A percentile compares a stretch with the other conserved stretches of the same genome.
phyloP scores from a whole-genome alignment of 2,113 vertebrate species.

The Perca schrenkii region DNA sequence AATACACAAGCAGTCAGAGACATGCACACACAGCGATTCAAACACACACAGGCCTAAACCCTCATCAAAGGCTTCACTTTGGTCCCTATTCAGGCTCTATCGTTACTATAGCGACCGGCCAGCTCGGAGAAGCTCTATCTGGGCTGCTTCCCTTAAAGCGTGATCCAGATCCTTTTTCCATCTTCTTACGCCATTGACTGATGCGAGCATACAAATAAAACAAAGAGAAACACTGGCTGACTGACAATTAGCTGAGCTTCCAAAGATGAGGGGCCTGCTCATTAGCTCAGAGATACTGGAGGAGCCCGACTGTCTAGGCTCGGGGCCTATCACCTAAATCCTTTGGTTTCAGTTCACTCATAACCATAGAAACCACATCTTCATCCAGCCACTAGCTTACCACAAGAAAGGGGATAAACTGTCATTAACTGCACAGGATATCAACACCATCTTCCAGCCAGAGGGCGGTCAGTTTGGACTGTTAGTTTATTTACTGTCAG shows the following conservation, averaged over 20 bases:
- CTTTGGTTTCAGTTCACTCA: constrained; percentile 51
- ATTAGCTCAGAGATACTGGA: constrained; percentile 58
- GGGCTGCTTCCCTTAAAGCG: constrained; percentile 67
- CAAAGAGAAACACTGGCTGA: constrained; percentile 72
- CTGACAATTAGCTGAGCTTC: constrained; percentile 71
- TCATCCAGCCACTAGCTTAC: constrained; percentile 16
- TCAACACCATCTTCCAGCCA: not conserved
- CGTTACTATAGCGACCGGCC: constrained; percentile 79
- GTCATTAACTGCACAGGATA: constrained; percentile 11
- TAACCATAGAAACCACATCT: constrained; percentile 52
- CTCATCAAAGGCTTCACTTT: constrained; percentile 75
- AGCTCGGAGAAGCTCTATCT: constrained; percentile 74
- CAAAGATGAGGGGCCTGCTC: constrained; percentile 60
- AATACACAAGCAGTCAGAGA: constrained; percentile 22
- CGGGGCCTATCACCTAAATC: constrained; percentile 57
- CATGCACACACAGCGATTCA: constrained; percentile 47
- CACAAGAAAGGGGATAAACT: not conserved
- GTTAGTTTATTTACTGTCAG: not conserved
- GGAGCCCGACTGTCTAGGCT: constrained; percentile 53
- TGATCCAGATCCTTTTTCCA: constrained; percentile 74
- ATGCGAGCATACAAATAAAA: constrained; percentile 71
- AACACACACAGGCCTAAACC: constrained; percentile 63
- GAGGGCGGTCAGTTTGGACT: not conserved
- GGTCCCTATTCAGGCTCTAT: constrained; percentile 74
- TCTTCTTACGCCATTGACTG: constrained; percentile 72